Base-by-base conservation (phyloP, 2,113 vertebrate species). In the Eudorcas thomsonii region DNA sequence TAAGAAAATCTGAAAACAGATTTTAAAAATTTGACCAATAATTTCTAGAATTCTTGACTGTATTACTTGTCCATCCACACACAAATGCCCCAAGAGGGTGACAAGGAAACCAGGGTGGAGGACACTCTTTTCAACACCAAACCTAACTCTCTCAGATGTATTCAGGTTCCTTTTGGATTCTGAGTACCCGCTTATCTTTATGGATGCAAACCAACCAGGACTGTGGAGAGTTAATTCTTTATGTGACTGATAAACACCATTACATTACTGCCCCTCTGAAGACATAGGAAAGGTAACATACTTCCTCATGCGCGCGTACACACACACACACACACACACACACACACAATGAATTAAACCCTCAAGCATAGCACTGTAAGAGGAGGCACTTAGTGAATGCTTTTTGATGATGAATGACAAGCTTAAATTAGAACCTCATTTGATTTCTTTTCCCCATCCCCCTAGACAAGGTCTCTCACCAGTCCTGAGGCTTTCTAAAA, bases 371-470 rank as follows among this genome's bases (percentile, higher is more conserved):
- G 97, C 28, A 95, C 78, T 55, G 23, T 81, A 86, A 88, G 52
- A 57, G 26, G 50, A 96, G 85, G 90, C 97, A 98, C 96, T 98
- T 97, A 98, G 97, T 94, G 94, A 97, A 97, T 94, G 77, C 23
- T 95, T 98, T 97, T 57, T 96, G 95, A 96, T 97, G 95, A 96
- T 78, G 83, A 87, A 87, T 52, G 81, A 96, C 50, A 93, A 97
- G 77, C 98, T 98, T 97, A 98, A 98, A 97, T 97, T 96, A 98
- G 98, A 98, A 98, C 96, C 86, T 92, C 80, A 54, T 83, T 89
- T 96, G 94, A 86, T 88, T 97, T 92, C 84, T 78, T 78, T 94
- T 59, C 81, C 71, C 62, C 26, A 84, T 71, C 28, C 21, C 21
- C 55, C 43, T 9, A 15, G 11, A 92, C 52, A 95, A 96, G 45